A percentile compares a stretch with the other conserved stretches of the same genome.
Conservation (phyloP, 30 jellyfish, hydroid and myxozoan genomes). For the Haliclystus octoradiatus region DNA sequence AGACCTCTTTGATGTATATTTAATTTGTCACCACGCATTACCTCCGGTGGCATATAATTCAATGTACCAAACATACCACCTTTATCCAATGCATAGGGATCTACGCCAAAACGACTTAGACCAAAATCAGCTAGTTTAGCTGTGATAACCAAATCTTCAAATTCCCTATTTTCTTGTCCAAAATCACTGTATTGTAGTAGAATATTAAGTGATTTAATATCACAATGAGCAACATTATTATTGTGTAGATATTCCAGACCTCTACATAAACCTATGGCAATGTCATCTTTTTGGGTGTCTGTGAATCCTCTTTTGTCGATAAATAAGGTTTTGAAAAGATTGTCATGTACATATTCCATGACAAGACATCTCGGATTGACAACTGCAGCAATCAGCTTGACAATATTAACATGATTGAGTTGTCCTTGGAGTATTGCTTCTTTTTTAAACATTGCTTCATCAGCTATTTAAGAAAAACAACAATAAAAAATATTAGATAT, state of each 20-base stretch:
- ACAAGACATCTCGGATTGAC: background rate
- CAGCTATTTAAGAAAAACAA: background rate
- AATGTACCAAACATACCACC: background rate
- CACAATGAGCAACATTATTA: background rate
- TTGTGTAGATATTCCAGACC: background rate
- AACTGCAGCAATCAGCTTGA: background rate
- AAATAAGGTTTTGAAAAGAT: background rate
- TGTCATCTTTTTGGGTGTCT: background rate
- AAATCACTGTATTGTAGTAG: background rate
- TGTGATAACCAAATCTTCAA: background rate
- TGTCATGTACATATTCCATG: background rate
- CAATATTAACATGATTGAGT: background rate
- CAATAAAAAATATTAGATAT: no score
- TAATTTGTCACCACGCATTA: background rate
- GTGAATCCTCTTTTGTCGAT: background rate
- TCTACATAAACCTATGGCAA: background rate
- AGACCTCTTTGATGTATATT: background rate
- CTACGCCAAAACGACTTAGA: background rate
- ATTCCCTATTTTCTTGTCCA: background rate
- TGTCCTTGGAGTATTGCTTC: background rate
- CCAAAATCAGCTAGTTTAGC: background rate
- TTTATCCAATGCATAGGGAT: background rate
- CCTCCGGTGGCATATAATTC: background rate
- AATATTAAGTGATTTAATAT: background rate
- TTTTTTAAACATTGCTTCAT: background rate